Evolutionary conservation across 2,888 invertebrate species (phyloP).

Genomic region (Anarsia innoxiella): DNA sequence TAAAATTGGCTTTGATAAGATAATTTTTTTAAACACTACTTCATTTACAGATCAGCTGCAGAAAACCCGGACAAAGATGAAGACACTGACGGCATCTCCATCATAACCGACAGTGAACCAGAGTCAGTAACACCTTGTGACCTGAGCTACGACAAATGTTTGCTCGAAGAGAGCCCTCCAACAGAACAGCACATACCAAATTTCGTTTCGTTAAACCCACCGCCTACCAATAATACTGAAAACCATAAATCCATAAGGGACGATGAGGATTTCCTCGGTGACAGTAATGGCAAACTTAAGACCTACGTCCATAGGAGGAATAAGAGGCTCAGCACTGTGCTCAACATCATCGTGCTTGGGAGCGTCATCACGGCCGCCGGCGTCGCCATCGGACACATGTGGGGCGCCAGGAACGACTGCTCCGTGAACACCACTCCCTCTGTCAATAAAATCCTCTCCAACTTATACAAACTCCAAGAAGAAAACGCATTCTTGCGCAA

Average conservation of each 20-base stretch:
- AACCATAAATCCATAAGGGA: slow-evolving; percentile 34
- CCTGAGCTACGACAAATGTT: slow-evolving; percentile 29
- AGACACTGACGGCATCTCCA: slow-evolving; percentile 70
- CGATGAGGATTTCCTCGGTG: slow-evolving; percentile 48
- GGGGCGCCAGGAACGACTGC: slow-evolving; percentile 67
- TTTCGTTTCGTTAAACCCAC: slow-evolving; percentile 30
- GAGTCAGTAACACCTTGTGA: slow-evolving; percentile 44
- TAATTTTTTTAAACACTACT: no score
- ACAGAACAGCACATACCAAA: slow-evolving; percentile 28
- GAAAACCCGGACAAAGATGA: slow-evolving; percentile 57
- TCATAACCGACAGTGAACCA: slow-evolving; percentile 67
- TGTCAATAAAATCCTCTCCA: slow-evolving; percentile 64
- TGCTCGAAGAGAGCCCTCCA: slow-evolving; percentile 32
- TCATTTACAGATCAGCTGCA: no score
- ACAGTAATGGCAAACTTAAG: slow-evolving; percentile 48
- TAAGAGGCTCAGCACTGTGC: slow-evolving; percentile 60
- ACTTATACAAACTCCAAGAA: slow-evolving; percentile 66
- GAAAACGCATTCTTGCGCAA: slow-evolving; percentile 62
- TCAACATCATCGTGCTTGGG: slow-evolving; percentile 64
- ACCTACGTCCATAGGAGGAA: slow-evolving; percentile 68
- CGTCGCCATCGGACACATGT: slow-evolving; percentile 68
- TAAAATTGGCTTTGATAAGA: no score
- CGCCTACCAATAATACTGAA: slow-evolving; percentile 27
- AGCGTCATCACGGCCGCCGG: slow-evolving; percentile 68
- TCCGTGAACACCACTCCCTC: slow-evolving; percentile 46